Evolutionary conservation across 2,888 invertebrate species (phyloP), one percentile per base, ranked within the genome.

Genomic region (Spicauda simplicius): DNA sequence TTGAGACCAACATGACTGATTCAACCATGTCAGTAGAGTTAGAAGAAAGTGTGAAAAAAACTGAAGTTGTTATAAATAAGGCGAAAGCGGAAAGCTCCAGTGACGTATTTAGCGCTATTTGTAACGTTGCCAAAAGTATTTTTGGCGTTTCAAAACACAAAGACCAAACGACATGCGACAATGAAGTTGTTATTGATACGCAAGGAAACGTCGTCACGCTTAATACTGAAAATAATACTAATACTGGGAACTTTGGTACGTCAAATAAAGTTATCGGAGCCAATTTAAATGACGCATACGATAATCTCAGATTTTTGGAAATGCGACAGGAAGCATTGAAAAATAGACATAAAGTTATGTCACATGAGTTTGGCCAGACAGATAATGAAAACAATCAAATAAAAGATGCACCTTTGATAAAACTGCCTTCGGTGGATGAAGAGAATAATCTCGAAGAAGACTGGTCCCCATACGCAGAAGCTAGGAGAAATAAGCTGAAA

Each of bases 341-440:
- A 54, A 94, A 94, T 73, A 94, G 93, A 74, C 82, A 88, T 19
- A 94, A 93, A 82, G 93, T 94, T 0, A 87, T 95, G 88, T 75
- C 86, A 0, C 86, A 93, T 64, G 94, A 94, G 78, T 88, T 91
- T 59, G 93, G 89, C 2, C 82, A 86, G 70, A 80, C 71, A 0
- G 89, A 90, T 67, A 77, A 71, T 41, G 86, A 91, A 62, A 88
- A 88, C 68, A 87, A 88, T 78, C 73, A 74, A 67, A 69, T 82
- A 2, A 81, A 77, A 71, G 72, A 77, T 41, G 74, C 80, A 0
- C 67, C 71, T 0, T 19, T 74, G 0, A 73, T 82, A 64, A 77
- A 77, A 45, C 66, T 78, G 7, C 70, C 80, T 12, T 72, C 81
- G 0, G 71, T 86, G 12, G 88, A 88, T 55, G 82, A 85, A 69